These are phyloP conservation scores for Gobio gobio DNA, from an alignment of 2,113 vertebrate genomes.

Conservation along the genomic window DNA sequence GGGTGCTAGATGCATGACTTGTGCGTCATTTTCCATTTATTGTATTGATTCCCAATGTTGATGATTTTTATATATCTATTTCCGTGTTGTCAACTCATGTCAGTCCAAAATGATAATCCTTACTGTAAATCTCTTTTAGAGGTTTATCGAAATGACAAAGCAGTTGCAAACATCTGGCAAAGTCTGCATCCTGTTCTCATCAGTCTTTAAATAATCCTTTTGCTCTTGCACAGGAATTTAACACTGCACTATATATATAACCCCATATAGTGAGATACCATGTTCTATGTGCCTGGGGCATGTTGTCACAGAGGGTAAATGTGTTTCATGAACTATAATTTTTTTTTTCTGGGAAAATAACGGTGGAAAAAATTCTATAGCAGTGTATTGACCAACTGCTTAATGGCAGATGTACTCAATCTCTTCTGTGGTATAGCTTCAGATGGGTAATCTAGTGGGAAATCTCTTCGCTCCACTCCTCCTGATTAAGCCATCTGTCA, in stretches of 20 bases:
- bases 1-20: no score
- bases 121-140: background rate
- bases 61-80: background rate
- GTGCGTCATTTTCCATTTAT: background rate
- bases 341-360: background rate
- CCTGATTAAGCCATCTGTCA: constrained; percentile 62
- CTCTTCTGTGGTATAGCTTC: constrained; percentile 52
- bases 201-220: background rate
- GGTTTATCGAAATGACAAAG: constrained; percentile 2
- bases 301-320: background rate
- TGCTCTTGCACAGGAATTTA: background rate
- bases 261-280: background rate
- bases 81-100: background rate
- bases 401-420: constrained; percentile 60
- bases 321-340: background rate
- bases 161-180: constrained; percentile 7
- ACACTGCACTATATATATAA: background rate
- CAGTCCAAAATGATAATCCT: background rate
- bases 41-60: background rate
- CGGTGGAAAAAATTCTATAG: background rate
- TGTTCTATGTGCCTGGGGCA: background rate
- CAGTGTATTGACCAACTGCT: constrained; percentile 24
- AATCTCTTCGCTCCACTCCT: constrained; percentile 25
- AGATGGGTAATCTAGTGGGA: constrained; percentile 48
- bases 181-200: background rate